A percentile compares a stretch with the other conserved stretches of the same genome.
Evolutionary conservation across 2,888 invertebrate genomes (phyloP).

Genomic region (Tuta absoluta): DNA sequence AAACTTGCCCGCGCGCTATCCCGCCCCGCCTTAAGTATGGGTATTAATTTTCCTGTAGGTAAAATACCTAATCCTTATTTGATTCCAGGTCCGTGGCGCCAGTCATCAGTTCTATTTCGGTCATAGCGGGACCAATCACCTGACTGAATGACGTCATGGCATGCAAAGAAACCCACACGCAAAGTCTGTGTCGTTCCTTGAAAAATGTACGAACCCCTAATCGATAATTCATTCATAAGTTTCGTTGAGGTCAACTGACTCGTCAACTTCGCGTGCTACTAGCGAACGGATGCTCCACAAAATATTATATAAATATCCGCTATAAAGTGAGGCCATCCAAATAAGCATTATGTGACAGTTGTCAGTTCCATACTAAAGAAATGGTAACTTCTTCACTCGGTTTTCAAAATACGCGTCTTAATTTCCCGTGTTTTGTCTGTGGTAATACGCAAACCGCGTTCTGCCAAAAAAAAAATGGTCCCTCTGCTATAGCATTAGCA

Average conservation of each 20-base stretch:
- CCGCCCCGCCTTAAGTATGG: no score
- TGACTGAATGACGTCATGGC: slow-evolving; percentile 26
- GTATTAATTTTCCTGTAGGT: background rate
- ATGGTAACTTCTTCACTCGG: no score
- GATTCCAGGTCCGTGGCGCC: background rate
- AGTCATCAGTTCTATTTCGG: slow-evolving; percentile 20
- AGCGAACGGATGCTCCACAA: slow-evolving; percentile 17
- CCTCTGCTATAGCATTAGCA: no score
- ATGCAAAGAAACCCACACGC: slow-evolving; percentile 26
- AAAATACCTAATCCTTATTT: background rate
- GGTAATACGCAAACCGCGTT: no score
- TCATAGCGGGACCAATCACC: slow-evolving; percentile 2
- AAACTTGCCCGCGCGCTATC: no score
- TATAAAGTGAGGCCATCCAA: no score
- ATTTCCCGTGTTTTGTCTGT: no score
- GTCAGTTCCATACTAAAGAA: no score
- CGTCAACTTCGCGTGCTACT: slow-evolving; percentile 20
- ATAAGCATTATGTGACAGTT: no score
- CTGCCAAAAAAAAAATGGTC: no score
- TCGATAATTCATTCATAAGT: slow-evolving; percentile 28
- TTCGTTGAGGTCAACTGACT: slow-evolving; percentile 21
- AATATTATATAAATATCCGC: slow-evolving; percentile 8
- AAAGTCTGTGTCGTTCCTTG: slow-evolving; percentile 11
- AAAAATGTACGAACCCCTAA: slow-evolving; percentile 17
- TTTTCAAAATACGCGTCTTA: no score